Conservation (phyloP, 1,140 invertebrate species). For the Thaumetopoea pityocampa region DNA sequence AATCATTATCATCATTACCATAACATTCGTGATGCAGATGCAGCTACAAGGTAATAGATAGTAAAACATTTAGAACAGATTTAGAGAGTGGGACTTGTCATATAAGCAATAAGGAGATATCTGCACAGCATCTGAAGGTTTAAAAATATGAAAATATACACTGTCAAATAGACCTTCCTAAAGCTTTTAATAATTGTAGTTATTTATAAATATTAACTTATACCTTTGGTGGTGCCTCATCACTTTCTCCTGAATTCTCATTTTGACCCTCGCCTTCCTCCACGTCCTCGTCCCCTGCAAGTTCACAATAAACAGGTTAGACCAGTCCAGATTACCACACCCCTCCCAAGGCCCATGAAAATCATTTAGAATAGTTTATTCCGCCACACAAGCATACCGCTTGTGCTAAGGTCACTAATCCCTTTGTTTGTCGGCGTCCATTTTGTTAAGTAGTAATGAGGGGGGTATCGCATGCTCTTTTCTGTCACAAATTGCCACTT, state of each 20-base stretch:
- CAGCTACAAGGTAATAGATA: too few relatives aligned
- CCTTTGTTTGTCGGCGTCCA: slow-evolving; percentile 83
- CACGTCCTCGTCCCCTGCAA: slow-evolving; percentile 82
- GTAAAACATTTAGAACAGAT: too few relatives aligned
- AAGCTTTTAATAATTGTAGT: too few relatives aligned
- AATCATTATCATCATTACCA: too few relatives aligned
- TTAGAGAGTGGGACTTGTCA: too few relatives aligned
- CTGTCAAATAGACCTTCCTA: too few relatives aligned
- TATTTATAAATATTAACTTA: too few relatives aligned
- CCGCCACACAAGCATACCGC: slow-evolving; percentile 41
- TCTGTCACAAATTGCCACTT: slow-evolving; percentile 72
- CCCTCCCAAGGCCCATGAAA: slow-evolving; percentile 31
- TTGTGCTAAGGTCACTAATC: slow-evolving; percentile 75
- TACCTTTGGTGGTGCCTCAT: slow-evolving; percentile 80
- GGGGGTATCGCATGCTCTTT: slow-evolving; percentile 75
- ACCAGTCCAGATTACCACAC: slow-evolving; percentile 42
- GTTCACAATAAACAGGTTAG: slow-evolving; percentile 59
- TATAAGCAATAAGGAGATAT: too few relatives aligned
- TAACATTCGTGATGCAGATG: too few relatives aligned
- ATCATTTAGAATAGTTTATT: slow-evolving; percentile 28
- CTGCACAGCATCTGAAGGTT: too few relatives aligned
- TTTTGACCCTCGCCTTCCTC: slow-evolving; percentile 79
- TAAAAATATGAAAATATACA: too few relatives aligned
- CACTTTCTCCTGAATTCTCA: slow-evolving; percentile 85
- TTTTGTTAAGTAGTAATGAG: slow-evolving; percentile 81